phyloP scores from a whole-genome alignment of 2,888 invertebrate species.

The Dinocampus coccinellae region DNA sequence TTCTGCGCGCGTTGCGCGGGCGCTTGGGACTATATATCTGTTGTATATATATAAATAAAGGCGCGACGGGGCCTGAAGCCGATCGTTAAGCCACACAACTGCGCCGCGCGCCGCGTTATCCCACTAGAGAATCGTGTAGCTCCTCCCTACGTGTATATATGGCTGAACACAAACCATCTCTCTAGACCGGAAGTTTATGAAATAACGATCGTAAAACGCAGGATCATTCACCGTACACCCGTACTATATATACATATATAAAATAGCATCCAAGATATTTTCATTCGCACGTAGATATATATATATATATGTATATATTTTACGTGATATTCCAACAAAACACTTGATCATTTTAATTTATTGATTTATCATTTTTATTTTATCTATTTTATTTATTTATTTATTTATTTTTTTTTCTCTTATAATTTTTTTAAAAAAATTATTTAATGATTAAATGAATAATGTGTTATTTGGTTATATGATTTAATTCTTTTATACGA shows the following conservation, averaged over 20 bases:
- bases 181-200: conserved; percentile 22
- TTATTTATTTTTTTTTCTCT: background rate
- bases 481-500: background rate
- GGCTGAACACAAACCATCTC: background rate
- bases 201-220: conserved; percentile 25
- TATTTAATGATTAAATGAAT: no score
- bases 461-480: background rate
- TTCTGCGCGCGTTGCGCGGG: conserved; percentile 9
- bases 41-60: background rate
- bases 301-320: background rate
- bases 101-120: conserved; percentile 18
- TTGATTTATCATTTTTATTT: background rate
- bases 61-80: conserved; percentile 11
- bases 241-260: background rate
- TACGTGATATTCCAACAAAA: background rate
- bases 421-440: no score
- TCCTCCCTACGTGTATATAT: conserved; percentile 14
- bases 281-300: background rate
- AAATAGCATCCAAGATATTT: background rate
- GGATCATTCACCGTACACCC: conserved; percentile 16
- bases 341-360: background rate
- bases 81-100: conserved; percentile 25
- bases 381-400: background rate
- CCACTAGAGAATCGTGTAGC: conserved; percentile 16
- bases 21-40: background rate